A percentile compares a stretch with the other conserved stretches of the same genome.
Conservation (phyloP, 2,888 invertebrate genomes). For the Drosophila imparisetae region DNA sequence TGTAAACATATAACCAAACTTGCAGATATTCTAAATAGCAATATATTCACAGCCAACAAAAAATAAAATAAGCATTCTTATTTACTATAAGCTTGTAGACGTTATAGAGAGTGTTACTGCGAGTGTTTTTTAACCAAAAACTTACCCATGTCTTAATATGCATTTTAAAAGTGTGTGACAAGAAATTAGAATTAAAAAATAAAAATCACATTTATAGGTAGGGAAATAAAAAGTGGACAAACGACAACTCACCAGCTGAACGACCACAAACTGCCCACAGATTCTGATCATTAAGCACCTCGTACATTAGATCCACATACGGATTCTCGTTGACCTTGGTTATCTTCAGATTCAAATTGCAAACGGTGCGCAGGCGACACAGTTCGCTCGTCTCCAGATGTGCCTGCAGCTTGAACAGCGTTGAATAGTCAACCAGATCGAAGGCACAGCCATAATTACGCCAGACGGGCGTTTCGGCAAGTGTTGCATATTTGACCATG, state of each 20-base stretch:
- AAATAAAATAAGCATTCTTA: not conserved
- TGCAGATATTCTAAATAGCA: not conserved
- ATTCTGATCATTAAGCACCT: slow-evolving; percentile 95
- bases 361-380: slow-evolving; percentile 94
- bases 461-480: slow-evolving; percentile 77
- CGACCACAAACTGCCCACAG: slow-evolving; percentile 97
- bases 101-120: slow-evolving; percentile 24
- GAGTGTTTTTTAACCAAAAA: slow-evolving; percentile 43
- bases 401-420: slow-evolving; percentile 90
- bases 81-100: slow-evolving; percentile 2
- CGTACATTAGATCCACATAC: slow-evolving; percentile 91
- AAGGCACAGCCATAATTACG: slow-evolving; percentile 89
- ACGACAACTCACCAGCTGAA: slow-evolving; percentile 89
- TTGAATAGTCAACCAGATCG: slow-evolving; percentile 93
- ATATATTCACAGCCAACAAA: not conserved
- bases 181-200: slow-evolving; percentile 63
- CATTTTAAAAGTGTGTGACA: slow-evolving; percentile 54
- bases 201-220: slow-evolving; percentile 37
- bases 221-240: slow-evolving; percentile 1
- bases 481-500: slow-evolving; percentile 86
- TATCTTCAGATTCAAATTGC: slow-evolving; percentile 91
- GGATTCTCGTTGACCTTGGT: slow-evolving; percentile 86
- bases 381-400: slow-evolving; percentile 92
- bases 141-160: slow-evolving; percentile 70
- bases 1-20: not conserved